Evolutionary conservation across 2,888 invertebrate genomes (phyloP), one percentile per base, ranked within the genome.

Genomic region (Melipona bicolor): DNA sequence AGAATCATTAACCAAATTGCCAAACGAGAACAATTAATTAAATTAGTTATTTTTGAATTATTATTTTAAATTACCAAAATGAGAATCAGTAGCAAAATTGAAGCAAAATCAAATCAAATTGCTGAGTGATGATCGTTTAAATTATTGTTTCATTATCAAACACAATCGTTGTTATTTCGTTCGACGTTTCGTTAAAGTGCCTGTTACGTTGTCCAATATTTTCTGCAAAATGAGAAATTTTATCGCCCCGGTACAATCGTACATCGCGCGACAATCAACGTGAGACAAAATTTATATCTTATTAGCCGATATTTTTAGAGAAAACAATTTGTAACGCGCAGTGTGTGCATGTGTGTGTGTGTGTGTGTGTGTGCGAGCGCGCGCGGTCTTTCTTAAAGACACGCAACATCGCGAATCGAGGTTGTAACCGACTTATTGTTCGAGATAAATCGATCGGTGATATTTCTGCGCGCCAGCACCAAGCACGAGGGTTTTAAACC

Each of bases 401-500:
- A n/a, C 62, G 72, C 11, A 77, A 54, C 52, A 43, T 19, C n/a
- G 17, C 27, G 64, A 71, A 62, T 77, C 21, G 72, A 27, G 77
- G 71, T 43, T 62, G n/a, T 19, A 72, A 43, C 24, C 52, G 43
- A 54, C 52, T 49, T 72, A 62, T 32, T 68, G 19, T 73, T 73
- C 32, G 9, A 62, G 50, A 62, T 72, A 68, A 77, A 81, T 77
- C 80, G 74, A 74, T 73, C 43, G 36, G 59, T 15, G 52, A 65
- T 81, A 59, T 56, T 50, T 72, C 27, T n/a, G 36, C 50, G 6
- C 36, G 52, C 32, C 36, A 15, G 19, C 19, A 54, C 5, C 43
- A 17, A 43, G 69, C 69, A 75, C 56, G 69, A 24, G n/a, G 65
- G 15, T 59, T 36, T 54, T 52, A 59, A 64, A 72, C 54, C 62